Conservation (phyloP, 2,797 vertebrate genomes). For the Eulemur coronatus region DNA sequence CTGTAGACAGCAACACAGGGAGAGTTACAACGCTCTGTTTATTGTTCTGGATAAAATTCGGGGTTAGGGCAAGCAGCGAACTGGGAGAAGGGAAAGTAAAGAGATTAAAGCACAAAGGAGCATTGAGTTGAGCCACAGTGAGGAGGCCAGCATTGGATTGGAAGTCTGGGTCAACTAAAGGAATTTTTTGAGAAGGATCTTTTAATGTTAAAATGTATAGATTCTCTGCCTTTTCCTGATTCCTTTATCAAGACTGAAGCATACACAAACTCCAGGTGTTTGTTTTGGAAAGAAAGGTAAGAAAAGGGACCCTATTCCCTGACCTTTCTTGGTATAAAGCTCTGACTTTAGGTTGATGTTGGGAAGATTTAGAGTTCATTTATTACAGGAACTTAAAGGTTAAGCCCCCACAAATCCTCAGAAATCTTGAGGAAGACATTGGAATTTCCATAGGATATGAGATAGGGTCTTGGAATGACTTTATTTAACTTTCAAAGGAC, state of each 20-base stretch:
- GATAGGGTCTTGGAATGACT: slow-evolving; percentile 7
- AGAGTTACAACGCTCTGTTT: neutral
- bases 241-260: neutral
- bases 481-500: slow-evolving; percentile 63
- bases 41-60: neutral
- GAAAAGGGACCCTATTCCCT: neutral
- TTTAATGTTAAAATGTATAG: neutral
- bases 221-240: neutral
- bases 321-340: neutral
- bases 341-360: neutral
- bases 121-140: neutral
- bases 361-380: neutral
- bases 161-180: neutral
- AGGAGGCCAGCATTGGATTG: neutral
- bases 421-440: slow-evolving; percentile 15
- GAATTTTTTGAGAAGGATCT: neutral
- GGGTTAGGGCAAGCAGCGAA: neutral
- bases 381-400: neutral
- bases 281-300: neutral
- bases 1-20: neutral
- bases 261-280: neutral
- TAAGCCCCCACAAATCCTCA: neutral
- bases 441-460: neutral
- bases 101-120: neutral
- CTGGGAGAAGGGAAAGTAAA: neutral